Conservation (phyloP, 2,113 vertebrate species). For the Clinocottus analis region DNA sequence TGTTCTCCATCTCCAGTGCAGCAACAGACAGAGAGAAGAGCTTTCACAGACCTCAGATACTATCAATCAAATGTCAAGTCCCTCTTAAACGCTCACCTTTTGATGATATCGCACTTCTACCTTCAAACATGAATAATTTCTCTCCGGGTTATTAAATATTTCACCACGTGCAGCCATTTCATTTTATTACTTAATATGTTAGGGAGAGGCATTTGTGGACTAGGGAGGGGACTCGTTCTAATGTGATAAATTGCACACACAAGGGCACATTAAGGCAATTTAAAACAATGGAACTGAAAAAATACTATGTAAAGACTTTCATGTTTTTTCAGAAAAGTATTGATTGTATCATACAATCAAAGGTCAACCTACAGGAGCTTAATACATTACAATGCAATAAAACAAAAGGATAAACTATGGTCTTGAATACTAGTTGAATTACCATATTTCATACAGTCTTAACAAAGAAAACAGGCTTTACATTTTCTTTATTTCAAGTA, state of each 20-base stretch:
- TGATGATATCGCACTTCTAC: slow-evolving; percentile 42
- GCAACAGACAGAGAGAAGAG: slow-evolving; percentile 39
- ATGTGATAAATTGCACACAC: slow-evolving; percentile 37
- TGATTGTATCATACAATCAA: neutral
- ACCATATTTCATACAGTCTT: neutral
- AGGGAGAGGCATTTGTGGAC: neutral
- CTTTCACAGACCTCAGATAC: slow-evolving; percentile 38
- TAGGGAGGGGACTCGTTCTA: slow-evolving; percentile 15
- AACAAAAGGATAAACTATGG: neutral
- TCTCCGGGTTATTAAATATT: slow-evolving; percentile 59
- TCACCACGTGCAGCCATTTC: slow-evolving; percentile 34
- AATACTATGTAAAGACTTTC: neutral
- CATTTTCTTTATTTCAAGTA: neutral
- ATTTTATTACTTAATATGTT: slow-evolving; percentile 53
- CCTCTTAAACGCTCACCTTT: slow-evolving; percentile 55
- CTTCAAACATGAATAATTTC: slow-evolving; percentile 59
- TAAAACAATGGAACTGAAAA: neutral
- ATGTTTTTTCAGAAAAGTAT: neutral
- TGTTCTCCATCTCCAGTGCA: slow-evolving; percentile 31
- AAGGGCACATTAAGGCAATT: slow-evolving; percentile 2
- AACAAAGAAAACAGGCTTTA: neutral
- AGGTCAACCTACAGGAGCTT: neutral
- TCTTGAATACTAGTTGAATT: neutral
- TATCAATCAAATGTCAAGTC: slow-evolving; percentile 53
- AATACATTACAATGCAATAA: neutral